Base-by-base conservation (phyloP, 1,140 invertebrate species). In the Rhagoletis pomonella region DNA sequence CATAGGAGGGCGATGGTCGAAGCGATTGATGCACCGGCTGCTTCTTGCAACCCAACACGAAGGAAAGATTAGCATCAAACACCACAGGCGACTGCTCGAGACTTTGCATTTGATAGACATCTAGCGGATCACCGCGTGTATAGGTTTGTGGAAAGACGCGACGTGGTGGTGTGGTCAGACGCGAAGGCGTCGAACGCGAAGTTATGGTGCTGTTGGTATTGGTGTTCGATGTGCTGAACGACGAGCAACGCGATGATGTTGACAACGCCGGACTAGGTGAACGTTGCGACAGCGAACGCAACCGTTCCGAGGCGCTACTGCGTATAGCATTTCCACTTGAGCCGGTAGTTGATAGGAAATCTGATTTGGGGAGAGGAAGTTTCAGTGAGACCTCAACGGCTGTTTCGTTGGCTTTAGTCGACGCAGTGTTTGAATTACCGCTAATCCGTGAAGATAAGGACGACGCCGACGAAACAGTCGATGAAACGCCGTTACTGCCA, bases 21-120 rank as follows among this genome's bases (percentile, higher is more conserved):
- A 97, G 94, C 10, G 94, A 94, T 89, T 96, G 96, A 84, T 95
- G 94, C 5, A 97, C 94, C 9, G 95, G 94, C 90, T 96, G 96
- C 89, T 94, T 95, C 86, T 96, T 95, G 87, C 95, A 95, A 0
- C 96, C 96, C 44, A 97, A 93, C 0, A 97, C 95, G 89, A 97
- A 97, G 9, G 96, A 96, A 14, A 97, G 93, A 90, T 97, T 97
- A 0, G 96, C 97, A 89, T 97, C 96, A 87, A 97, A 96, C 0
- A 97, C 95, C 0, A 97, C 96, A 0, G 96, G 96, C 0, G 96
- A 95, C 77, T 96, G 95, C 88, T 96, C 96, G 90, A 95, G 95
- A 9, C 93, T 91, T 2, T 94, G 94, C 64, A 95, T 91, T 89
- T 96, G 95, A 64, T 95, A 94, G 3, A 95, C 89, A 88, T 94